phyloP scores from a whole-genome alignment of 2,113 vertebrate species.

The Phalacrocorax aristotelis region DNA sequence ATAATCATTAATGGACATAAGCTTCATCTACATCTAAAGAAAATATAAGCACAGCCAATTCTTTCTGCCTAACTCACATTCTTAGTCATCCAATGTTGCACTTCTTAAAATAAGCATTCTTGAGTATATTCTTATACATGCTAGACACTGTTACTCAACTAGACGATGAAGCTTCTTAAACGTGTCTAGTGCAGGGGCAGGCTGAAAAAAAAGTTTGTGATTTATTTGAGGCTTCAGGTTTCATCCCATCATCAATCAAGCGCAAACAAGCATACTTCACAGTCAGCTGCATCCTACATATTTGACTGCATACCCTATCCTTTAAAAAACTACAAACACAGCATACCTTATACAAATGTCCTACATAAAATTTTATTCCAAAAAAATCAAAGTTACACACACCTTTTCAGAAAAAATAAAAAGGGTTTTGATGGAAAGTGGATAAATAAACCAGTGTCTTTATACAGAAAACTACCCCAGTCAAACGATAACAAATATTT shows the following conservation, averaged over 20 bases:
- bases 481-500: neutral
- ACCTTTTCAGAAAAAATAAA: neutral
- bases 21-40: neutral
- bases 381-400: neutral
- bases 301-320: neutral
- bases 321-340: neutral
- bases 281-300: neutral
- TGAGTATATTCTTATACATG: neutral
- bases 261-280: neutral
- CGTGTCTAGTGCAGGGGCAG: rapidly evolving
- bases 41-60: neutral
- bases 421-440: neutral
- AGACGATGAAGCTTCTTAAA: neutral
- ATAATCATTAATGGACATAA: neutral
- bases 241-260: neutral
- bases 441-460: neutral
- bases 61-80: neutral
- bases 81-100: neutral
- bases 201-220: neutral
- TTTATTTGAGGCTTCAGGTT: neutral
- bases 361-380: neutral
- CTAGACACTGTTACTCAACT: neutral
- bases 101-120: neutral
- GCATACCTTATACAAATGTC: neutral
- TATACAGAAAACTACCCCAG: neutral